Evolutionary conservation across 1,140 invertebrate species (phyloP), one percentile per base, ranked within the genome.

Genomic region (Trachymyrmex cornetzi): DNA sequence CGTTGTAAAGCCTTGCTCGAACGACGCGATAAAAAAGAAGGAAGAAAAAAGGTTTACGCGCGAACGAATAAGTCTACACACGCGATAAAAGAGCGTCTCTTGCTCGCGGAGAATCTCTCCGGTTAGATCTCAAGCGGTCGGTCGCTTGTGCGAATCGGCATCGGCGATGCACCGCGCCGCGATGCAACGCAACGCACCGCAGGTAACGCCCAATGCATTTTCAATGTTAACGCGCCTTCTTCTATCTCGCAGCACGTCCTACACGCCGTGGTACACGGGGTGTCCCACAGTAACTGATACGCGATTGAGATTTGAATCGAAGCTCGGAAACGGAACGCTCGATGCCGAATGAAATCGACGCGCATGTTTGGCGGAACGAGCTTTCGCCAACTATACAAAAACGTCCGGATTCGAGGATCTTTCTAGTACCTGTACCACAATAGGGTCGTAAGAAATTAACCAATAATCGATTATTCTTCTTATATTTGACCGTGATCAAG

Each of bases 151-250:
- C 59, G 14, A 22, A 64, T 53, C 44, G 44, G 19, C 16, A n/a
- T 24, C 38, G 12, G 12, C 22, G 59, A 64, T 30, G 57, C 74
- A 24, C 16, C 12, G 19, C 12, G n/a, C 1, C 38, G 53, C 38
- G 24, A 44, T 61, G 16, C 44, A 34, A 38, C 30, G 34, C n/a
- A 38, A 22, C 5, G 12, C 38, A 34, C 7, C 12, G 30, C 44
- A 63, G 14, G n/a, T 84, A 75, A 82, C 38, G 55, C 30, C 19
- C 80, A 61, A 48, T 9, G 55, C 69, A 48, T 61, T 61, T 82
- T 61, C 48, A 82, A 72, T 59, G 44, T 80, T 80, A 80, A 59
- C 24, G 66, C 38, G 30, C 34, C 16, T 72, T 71, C 38, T 81
- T 66, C n/a, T 22, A 57, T 72, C 66, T 69, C 22, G 14, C 16